Evolutionary conservation across 2,888 invertebrate species (phyloP).

Genomic region (Catonia carolina): DNA sequence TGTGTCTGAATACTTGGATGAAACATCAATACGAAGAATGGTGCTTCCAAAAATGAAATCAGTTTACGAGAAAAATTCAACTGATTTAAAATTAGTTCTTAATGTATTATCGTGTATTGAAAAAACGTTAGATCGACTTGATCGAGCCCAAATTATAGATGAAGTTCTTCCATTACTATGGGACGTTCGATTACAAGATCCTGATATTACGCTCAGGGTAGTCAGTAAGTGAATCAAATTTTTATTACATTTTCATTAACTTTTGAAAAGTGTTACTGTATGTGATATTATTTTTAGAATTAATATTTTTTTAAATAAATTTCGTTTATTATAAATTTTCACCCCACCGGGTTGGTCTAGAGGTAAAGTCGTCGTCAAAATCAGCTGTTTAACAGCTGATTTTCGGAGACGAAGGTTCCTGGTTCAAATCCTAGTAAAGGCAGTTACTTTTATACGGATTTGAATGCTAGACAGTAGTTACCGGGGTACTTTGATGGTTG

Average conservation of each 20-base stretch:
- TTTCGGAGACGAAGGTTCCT: no score
- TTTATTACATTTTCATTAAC: no score
- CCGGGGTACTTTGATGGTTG: no score
- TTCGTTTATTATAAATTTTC: no score
- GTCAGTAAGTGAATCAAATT: conserved; percentile 90
- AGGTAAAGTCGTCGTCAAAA: no score
- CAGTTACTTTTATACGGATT: no score
- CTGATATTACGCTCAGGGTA: conserved; percentile 80
- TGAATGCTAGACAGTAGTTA: no score
- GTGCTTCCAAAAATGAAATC: conserved; percentile 76
- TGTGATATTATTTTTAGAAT: no score
- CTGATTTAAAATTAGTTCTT: conserved; percentile 71
- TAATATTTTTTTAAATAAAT: no score
- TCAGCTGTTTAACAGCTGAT: no score
- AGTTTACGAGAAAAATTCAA: conserved; percentile 70
- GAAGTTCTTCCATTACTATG: conserved; percentile 84
- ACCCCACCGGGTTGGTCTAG: no score
- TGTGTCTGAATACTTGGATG: conserved; percentile 76
- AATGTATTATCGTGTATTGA: conserved; percentile 73
- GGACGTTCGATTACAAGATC: conserved; percentile 78
- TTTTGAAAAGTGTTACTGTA: not conserved
- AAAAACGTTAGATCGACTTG: conserved; percentile 73
- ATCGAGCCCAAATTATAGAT: conserved; percentile 80
- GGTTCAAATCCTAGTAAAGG: no score
- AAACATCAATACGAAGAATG: conserved; percentile 68